Evolutionary conservation across 2,113 vertebrate species (phyloP).

Genomic region (Macquaria australasica): DNA sequence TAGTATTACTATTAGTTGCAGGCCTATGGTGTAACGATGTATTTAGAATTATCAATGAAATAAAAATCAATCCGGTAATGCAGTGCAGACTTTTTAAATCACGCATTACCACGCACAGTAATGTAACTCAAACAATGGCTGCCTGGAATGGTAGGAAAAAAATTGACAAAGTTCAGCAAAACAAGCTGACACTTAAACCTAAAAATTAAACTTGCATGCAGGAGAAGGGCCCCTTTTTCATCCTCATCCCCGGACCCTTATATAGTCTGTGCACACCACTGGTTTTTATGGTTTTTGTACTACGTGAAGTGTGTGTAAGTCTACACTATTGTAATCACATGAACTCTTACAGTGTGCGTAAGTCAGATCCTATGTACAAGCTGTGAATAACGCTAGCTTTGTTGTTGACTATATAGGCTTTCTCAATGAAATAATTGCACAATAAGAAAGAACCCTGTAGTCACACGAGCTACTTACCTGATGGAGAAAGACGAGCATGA

Average conservation of each 20-base stretch:
- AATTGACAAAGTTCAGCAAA: background rate
- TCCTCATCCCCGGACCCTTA: no score
- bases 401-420: conserved; percentile 5
- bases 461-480: conserved; percentile 39
- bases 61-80: background rate
- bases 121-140: background rate
- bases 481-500: background rate
- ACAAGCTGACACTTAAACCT: background rate
- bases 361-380: conserved; percentile 15
- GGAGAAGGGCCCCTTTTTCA: background rate
- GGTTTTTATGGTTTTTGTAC: background rate
- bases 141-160: background rate
- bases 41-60: no score
- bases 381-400: conserved; percentile 21
- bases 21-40: no score
- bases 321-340: conserved; percentile 18
- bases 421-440: conserved; percentile 56
- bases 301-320: background rate
- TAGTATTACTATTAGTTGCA: no score
- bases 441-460: conserved; percentile 62
- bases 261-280: conserved; percentile 30
- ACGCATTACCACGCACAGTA: no score
- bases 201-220: background rate
- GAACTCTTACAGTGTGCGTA: conserved; percentile 5
- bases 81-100: no score